These are phyloP conservation scores for Anoplolepis gracilipes DNA, from an alignment of 1,140 invertebrate genomes.

Conservation along the genomic window DNA sequence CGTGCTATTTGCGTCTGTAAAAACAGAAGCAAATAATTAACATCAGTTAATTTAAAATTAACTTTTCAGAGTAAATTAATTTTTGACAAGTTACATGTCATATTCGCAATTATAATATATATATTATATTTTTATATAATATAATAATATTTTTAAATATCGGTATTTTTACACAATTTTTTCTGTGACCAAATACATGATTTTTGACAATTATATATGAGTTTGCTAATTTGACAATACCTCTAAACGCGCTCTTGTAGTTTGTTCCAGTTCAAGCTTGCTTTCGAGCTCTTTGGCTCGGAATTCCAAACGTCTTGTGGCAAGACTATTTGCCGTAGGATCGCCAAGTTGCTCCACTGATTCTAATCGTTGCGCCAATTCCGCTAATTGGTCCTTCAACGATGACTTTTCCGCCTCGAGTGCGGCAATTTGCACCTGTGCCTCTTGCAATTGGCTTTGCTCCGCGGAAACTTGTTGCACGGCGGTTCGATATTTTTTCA, in stretches of 20 bases:
- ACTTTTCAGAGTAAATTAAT: neutral
- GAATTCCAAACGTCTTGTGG: slow-evolving; percentile 89
- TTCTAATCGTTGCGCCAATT: slow-evolving; percentile 91
- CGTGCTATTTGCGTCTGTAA: slow-evolving; percentile 90
- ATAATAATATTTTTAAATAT: no score
- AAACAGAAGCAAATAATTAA: neutral
- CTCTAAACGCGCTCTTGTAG: slow-evolving; percentile 93
- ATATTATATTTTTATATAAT: no score
- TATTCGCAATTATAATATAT: no score
- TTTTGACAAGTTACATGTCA: neutral
- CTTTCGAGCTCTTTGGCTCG: slow-evolving; percentile 95
- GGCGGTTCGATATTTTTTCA: slow-evolving; percentile 96
- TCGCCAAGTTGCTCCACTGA: slow-evolving; percentile 92
- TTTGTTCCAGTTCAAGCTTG: slow-evolving; percentile 95
- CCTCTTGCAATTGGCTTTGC: slow-evolving; percentile 93
- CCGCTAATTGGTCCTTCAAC: slow-evolving; percentile 91
- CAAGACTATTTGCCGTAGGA: slow-evolving; percentile 91
- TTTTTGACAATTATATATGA: no score
- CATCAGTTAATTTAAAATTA: neutral
- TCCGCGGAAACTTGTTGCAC: slow-evolving; percentile 95
- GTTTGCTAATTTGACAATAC: slow-evolving; percentile 80
- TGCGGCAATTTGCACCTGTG: slow-evolving; percentile 92
- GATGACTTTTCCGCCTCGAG: slow-evolving; percentile 92
- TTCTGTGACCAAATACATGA: no score
- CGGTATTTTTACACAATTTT: no score